Conservation (phyloP, 1,140 invertebrate genomes). For the Conus betulinus region DNA sequence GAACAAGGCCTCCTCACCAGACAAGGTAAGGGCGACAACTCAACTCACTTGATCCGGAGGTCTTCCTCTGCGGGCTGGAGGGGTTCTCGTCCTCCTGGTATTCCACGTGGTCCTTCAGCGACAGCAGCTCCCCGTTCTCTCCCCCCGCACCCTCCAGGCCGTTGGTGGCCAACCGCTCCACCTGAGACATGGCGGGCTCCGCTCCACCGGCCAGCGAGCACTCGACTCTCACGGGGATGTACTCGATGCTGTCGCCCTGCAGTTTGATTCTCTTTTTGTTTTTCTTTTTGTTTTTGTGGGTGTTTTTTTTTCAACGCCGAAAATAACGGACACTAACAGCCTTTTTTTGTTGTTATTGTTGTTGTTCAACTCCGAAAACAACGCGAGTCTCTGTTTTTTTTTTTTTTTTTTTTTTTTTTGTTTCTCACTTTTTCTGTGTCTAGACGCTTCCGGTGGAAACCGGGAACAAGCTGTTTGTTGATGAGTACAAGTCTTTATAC, state of each 20-base stretch:
- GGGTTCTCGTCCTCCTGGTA: constrained; percentile 28
- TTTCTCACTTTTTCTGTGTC: too few relatives aligned
- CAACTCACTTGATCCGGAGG: constrained; percentile 18
- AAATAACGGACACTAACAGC: neutral
- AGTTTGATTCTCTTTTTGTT: neutral
- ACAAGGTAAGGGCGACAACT: neutral
- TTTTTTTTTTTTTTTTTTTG: too few relatives aligned
- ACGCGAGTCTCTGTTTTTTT: too few relatives aligned
- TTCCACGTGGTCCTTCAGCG: constrained; percentile 37
- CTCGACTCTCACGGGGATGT: constrained; percentile 2
- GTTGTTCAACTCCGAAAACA: too few relatives aligned
- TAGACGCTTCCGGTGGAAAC: too few relatives aligned
- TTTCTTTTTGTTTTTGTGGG: too few relatives aligned
- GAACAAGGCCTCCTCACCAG: neutral
- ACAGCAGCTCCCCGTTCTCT: constrained; percentile 40
- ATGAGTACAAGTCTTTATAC: too few relatives aligned
- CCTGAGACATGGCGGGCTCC: constrained; percentile 25
- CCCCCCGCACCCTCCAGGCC: constrained; percentile 28
- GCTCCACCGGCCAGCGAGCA: neutral
- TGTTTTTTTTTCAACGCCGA: neutral
- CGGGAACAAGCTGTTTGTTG: too few relatives aligned
- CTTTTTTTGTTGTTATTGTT: too few relatives aligned
- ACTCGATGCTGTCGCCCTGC: neutral
- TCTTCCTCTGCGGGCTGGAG: neutral
- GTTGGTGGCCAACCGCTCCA: constrained; percentile 36